Base-by-base conservation (phyloP, 2,888 invertebrate genomes). In the Isotomurus palustris region DNA sequence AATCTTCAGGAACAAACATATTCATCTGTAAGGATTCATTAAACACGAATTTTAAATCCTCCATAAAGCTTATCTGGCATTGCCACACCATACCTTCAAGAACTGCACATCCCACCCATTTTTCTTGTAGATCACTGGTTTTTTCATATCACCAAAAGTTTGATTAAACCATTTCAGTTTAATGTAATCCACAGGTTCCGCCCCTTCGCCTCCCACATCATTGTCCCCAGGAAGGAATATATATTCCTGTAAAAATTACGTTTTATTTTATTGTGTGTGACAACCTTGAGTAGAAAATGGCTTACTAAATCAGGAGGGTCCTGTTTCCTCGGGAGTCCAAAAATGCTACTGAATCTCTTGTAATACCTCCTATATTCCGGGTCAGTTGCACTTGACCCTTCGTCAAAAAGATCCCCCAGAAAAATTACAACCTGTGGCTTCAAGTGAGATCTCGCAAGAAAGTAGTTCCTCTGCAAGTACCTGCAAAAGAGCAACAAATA, bases 181-280 rank as follows among this genome's bases (percentile, higher is more conserved):
- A n/a, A 81, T 75, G 44, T 78, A 76, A 22, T 82, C 83, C 40
- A 90, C 82, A 36, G 82, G 81, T 71, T 87, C 85, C 60, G 82
- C 73, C 50, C 77, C 85, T 77, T 97, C 96, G 14, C 97, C 96
- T 6, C 96, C 97, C 58, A 97, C 91, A 74, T 97, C 97, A 76
- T 97, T 97, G 75, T 97, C 97, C 4, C 97, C 97, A 21, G 95
- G 91, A 62, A 96, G 76, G 81, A 87, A 93, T 52, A 96, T 72
- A 43, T 72, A 72, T 75, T 77, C 72, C 62, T 69, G 38, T 17
- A 8, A 28, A 25, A 8, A 25, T 10, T 22, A 22, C 24, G n/a
- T 14, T 4, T 6, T 10, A 32, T 32, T 8, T 32, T 10, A 32
- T 32, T 10, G 14, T 40, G 10, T 14, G 19, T 14, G 17, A 40